Evolutionary conservation across 2,113 vertebrate genomes (phyloP).

Genomic region (Austrofundulus limnaeus): DNA sequence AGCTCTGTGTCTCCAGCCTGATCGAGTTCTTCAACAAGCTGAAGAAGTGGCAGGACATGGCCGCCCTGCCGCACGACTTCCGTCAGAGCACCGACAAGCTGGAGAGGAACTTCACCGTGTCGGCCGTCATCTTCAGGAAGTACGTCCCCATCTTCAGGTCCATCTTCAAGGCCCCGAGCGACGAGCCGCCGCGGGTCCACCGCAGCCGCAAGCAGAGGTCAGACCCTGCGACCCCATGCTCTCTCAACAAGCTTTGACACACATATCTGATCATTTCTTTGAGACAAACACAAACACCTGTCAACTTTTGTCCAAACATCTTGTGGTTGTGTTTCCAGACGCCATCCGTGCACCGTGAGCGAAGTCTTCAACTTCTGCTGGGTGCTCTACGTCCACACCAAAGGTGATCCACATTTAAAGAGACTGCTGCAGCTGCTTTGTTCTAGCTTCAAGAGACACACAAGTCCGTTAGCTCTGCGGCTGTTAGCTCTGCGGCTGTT

Average conservation of each 20-base stretch:
- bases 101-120: conserved; percentile 93
- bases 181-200: conserved; percentile 87
- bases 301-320: neutral
- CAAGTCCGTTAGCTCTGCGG: too few relatives aligned
- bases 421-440: too few relatives aligned
- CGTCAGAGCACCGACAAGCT: conserved; percentile 87
- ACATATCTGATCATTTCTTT: too few relatives aligned
- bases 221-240: neutral
- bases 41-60: conserved; percentile 98
- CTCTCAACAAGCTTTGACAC: too few relatives aligned
- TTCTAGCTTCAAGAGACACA: too few relatives aligned
- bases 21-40: conserved; percentile 97
- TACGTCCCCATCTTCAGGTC: conserved; percentile 93
- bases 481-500: too few relatives aligned
- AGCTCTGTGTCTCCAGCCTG: conserved; percentile 73
- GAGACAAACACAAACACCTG: too few relatives aligned
- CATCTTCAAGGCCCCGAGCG: conserved; percentile 88
- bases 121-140: conserved; percentile 95
- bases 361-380: conserved; percentile 97
- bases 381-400: conserved; percentile 92
- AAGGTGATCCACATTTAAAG: too few relatives aligned
- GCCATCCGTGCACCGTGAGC: conserved; percentile 88
- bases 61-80: conserved; percentile 86
- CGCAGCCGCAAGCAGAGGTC: conserved; percentile 93
- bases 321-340: conserved; percentile 69